Evolutionary conservation across 1,140 invertebrate genomes (phyloP).

Genomic region (Diprion similis): DNA sequence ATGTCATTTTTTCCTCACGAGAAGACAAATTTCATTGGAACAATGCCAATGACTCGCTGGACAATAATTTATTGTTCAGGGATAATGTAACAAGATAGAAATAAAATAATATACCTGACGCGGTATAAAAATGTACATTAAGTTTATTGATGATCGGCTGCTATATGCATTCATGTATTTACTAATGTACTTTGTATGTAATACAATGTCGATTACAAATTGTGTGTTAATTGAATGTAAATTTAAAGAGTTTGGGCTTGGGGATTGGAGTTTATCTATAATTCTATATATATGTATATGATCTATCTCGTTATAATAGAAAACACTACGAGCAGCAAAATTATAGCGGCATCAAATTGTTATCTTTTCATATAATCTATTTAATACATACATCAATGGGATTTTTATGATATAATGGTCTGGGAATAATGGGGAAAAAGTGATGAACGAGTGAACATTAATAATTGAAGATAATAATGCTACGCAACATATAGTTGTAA

Average conservation of each 20-base stretch:
- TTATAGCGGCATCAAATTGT: too few relatives aligned
- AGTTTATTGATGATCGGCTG: conserved; percentile 53
- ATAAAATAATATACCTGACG: not conserved
- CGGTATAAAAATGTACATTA: conserved; percentile 55
- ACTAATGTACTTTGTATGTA: conserved; percentile 14
- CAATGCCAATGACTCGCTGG: too few relatives aligned
- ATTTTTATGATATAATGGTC: not conserved
- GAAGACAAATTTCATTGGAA: too few relatives aligned
- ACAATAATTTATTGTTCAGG: too few relatives aligned
- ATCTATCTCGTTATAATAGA: conserved; percentile 10
- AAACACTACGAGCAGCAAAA: conserved; percentile 28
- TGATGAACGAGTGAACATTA: conserved; percentile 24
- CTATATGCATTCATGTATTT: conserved; percentile 45
- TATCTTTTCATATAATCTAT: too few relatives aligned
- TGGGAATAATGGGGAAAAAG: not conserved
- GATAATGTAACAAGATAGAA: not conserved
- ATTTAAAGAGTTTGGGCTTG: conserved; percentile 9
- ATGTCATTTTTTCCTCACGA: too few relatives aligned
- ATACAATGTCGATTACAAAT: conserved; percentile 55
- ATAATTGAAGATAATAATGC: conserved; percentile 27
- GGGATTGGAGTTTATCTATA: not conserved
- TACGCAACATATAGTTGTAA: conserved; percentile 33
- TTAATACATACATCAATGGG: too few relatives aligned
- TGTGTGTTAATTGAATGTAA: conserved; percentile 18
- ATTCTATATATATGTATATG: conserved; percentile 24